Conservation (phyloP, 1,140 invertebrate species). For the Macrotrachela quadricornifera region DNA sequence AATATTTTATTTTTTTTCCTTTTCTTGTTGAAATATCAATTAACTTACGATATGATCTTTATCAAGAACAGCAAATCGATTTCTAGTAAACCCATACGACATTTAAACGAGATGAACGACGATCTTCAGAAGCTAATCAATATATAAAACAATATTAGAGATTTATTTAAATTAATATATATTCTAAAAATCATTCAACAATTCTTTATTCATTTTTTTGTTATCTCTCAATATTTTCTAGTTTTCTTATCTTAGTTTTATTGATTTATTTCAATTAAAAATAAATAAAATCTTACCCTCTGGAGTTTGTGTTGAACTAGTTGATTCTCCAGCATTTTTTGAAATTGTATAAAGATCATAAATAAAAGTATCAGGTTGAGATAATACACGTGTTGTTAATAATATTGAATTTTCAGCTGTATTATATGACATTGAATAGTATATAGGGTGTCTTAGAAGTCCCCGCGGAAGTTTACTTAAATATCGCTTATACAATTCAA, state of each 20-base stretch:
- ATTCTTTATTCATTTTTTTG: no score
- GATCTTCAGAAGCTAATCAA: conserved; percentile 24
- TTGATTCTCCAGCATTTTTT: conserved; percentile 40
- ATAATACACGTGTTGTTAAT: conserved; percentile 45
- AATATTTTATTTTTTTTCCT: conserved; percentile 92
- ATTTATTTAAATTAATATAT: no score
- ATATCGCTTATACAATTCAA: no score
- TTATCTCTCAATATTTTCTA: no score
- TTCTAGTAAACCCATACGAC: conserved; percentile 93
- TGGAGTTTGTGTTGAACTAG: conserved; percentile 17
- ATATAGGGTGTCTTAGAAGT: no score
- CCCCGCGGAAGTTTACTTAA: no score
- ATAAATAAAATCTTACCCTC: conserved; percentile 22
- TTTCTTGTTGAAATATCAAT: no score
- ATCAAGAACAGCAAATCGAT: conserved; percentile 90
- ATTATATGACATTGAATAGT: conserved; percentile 70
- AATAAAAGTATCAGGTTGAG: conserved; percentile 59
- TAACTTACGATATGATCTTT: conserved; percentile 38
- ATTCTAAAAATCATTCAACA: no score
- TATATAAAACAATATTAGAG: neutral
- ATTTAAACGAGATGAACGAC: conserved; percentile 60
- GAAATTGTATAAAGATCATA: conserved; percentile 83
- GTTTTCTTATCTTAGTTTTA: no score
- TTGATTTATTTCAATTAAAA: no score
- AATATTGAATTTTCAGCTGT: conserved; percentile 75